phyloP scores from a whole-genome alignment of 2,888 invertebrate genomes.

The Pandemis heparana region DNA sequence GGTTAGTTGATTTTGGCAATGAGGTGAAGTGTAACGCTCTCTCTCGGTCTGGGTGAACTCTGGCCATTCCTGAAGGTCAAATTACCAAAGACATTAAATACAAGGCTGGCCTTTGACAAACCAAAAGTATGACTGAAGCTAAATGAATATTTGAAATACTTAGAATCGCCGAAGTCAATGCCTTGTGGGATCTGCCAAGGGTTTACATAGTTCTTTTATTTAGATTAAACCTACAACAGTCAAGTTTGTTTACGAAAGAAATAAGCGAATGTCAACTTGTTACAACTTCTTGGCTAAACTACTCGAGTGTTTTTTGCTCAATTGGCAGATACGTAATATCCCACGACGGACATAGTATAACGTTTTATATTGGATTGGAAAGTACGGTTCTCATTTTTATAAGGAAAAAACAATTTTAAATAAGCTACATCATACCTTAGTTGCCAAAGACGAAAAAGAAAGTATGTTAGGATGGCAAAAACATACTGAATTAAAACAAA shows the following conservation, averaged over 20 bases:
- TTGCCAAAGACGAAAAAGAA: too few species aligned
- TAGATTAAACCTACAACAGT: not conserved
- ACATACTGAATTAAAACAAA: not conserved
- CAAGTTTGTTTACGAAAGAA: not conserved
- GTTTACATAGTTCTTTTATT: too few species aligned
- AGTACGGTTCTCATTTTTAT: not conserved
- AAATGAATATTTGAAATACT: not conserved
- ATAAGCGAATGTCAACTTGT: slow-evolving; percentile 5
- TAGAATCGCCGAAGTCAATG: not conserved
- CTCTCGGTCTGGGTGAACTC: not conserved
- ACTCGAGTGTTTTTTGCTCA: not conserved
- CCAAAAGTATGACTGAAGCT: not conserved
- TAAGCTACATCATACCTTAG: too few species aligned
- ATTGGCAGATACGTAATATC: not conserved
- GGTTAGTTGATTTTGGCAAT: slow-evolving; percentile 1
- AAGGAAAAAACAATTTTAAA: not conserved
- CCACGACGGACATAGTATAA: not conserved
- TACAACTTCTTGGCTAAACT: not conserved
- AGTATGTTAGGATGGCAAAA: not conserved
- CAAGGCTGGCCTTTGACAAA: not conserved
- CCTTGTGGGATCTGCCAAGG: not conserved
- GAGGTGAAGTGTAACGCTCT: not conserved
- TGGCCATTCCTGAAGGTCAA: slow-evolving; percentile 9
- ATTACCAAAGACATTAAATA: not conserved
- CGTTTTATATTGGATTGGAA: not conserved